Evolutionary conservation across 2,113 vertebrate species (phyloP).

Genomic region (Anolis carolinensis): DNA sequence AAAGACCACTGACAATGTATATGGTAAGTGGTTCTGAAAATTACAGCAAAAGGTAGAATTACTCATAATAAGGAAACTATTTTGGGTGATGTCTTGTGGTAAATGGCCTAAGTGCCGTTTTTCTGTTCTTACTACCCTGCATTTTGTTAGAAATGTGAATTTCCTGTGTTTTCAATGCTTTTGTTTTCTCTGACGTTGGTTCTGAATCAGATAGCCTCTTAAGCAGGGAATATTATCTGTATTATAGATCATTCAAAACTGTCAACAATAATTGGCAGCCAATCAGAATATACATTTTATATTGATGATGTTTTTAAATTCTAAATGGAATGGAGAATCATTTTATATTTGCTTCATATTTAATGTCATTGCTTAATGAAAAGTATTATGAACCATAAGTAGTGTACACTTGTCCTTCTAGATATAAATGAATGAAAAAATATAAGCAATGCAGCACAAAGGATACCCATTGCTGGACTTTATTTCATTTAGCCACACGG

Average conservation of each 20-base stretch:
- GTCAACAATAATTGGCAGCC: background rate
- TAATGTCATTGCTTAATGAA: background rate
- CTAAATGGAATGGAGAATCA: background rate
- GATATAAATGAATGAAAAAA: background rate
- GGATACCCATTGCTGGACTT: slow-evolving; percentile 47
- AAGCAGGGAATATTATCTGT: background rate
- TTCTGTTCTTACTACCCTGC: background rate
- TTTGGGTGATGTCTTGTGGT: background rate
- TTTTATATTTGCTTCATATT: background rate
- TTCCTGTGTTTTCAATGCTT: background rate
- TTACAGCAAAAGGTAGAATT: background rate
- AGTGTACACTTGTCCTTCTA: background rate
- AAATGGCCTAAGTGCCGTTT: background rate
- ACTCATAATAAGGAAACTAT: background rate
- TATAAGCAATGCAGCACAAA: slow-evolving; percentile 4
- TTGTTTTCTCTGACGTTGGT: background rate
- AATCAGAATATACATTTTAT: background rate
- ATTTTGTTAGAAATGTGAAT: background rate
- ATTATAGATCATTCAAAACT: background rate
- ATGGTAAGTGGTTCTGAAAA: background rate
- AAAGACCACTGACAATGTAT: background rate
- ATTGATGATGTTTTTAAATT: background rate
- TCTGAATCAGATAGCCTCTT: background rate
- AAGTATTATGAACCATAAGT: background rate
- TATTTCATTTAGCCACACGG: slow-evolving; percentile 58